These are phyloP conservation scores for Rostratula benghalensis DNA, from an alignment of 2,113 vertebrate species.

Conservation along the genomic window DNA sequence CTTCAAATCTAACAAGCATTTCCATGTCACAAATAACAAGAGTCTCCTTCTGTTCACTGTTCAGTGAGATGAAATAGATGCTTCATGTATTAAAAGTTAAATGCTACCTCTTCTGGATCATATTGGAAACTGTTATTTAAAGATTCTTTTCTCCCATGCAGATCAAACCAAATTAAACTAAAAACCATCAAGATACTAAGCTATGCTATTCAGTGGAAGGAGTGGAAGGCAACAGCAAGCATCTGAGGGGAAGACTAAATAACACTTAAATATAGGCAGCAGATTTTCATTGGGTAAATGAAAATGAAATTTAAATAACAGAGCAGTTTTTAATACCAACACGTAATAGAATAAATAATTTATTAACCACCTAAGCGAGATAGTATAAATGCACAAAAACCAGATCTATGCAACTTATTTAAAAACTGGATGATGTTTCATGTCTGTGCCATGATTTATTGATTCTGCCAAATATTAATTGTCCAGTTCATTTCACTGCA, in stretches of 20 bases:
- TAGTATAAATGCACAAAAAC: neutral
- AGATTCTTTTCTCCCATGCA: neutral
- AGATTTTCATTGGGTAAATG: neutral
- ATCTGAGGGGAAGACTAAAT: neutral
- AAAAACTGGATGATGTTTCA: neutral
- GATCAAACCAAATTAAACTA: neutral
- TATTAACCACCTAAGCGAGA: neutral
- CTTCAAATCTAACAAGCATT: neutral
- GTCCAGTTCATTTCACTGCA: neutral
- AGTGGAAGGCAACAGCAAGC: neutral
- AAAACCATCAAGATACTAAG: neutral
- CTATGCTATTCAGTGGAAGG: neutral
- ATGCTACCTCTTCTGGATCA: neutral
- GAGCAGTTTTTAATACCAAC: neutral
- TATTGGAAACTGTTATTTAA: neutral
- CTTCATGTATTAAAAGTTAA: neutral
- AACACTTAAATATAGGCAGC: neutral
- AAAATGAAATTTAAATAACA: neutral
- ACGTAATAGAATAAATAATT: neutral
- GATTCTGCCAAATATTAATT: neutral
- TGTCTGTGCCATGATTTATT: neutral
- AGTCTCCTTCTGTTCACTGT: neutral
- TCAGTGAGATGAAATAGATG: slow-evolving; percentile 31
- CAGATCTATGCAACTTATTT: neutral
- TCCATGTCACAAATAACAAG: neutral